Conservation (phyloP, 2,797 vertebrate genomes). For the Lithobates sylvaticus region DNA sequence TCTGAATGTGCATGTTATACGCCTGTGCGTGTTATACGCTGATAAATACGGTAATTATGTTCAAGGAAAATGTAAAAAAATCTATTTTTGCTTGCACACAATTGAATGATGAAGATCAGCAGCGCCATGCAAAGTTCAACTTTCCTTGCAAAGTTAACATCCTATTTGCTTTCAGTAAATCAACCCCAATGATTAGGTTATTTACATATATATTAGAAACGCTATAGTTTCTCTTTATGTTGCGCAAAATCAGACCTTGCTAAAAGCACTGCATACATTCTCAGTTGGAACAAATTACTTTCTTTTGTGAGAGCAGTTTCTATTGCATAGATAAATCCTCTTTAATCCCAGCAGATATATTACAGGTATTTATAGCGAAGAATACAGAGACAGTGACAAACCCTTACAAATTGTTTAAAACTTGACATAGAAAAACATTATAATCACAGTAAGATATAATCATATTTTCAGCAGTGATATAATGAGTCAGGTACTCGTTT, state of each 20-base stretch:
- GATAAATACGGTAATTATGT: too few species aligned
- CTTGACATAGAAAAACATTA: constrained; percentile 22
- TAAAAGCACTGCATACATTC: neutral
- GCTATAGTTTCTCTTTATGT: neutral
- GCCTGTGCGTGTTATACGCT: too few species aligned
- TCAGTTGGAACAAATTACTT: neutral
- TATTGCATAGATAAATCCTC: constrained; percentile 6
- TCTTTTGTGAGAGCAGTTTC: neutral
- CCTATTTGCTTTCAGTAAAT: too few species aligned
- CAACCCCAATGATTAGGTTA: neutral
- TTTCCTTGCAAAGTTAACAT: too few species aligned
- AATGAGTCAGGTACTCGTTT: constrained; percentile 22
- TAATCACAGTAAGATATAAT: constrained; percentile 15
- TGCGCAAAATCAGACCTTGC: neutral
- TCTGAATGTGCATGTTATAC: too few species aligned
- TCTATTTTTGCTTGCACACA: too few species aligned
- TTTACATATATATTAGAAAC: neutral
- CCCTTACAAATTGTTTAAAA: neutral
- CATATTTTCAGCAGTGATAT: neutral
- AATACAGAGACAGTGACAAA: constrained; percentile 8
- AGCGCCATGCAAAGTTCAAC: too few species aligned
- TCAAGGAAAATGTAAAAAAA: too few species aligned
- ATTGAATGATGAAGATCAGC: too few species aligned
- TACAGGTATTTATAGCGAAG: neutral
- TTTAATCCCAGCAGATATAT: constrained; percentile 1